Evolutionary conservation across 2,797 vertebrate genomes (phyloP).

Genomic region (Chaenodraco wilsoni): DNA sequence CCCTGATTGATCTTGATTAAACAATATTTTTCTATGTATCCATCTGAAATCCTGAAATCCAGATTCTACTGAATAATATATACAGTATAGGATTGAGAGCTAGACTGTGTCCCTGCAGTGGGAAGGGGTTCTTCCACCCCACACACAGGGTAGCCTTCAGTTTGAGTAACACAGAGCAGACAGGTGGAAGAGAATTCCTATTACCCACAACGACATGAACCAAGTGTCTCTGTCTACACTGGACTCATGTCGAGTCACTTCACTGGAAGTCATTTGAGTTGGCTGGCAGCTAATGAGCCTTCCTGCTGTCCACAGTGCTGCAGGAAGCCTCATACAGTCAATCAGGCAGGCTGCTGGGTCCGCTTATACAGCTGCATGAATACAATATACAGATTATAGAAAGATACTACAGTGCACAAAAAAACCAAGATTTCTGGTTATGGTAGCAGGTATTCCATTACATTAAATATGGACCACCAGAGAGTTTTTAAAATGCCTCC

Average conservation of each 20-base stretch:
- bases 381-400: slow-evolving; percentile 2
- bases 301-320: slow-evolving; percentile 43
- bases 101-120: background rate
- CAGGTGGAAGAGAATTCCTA: slow-evolving; percentile 61
- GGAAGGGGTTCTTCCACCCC: background rate
- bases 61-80: background rate
- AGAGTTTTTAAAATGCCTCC: background rate
- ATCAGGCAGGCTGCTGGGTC: slow-evolving; percentile 7
- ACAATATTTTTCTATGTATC: background rate
- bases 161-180: slow-evolving; percentile 53
- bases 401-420: background rate
- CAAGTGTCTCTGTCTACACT: slow-evolving; percentile 34
- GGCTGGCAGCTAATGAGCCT: slow-evolving; percentile 60
- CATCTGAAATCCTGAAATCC: background rate
- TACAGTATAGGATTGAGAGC: background rate
- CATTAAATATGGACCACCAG: background rate
- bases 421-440: background rate
- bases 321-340: slow-evolving; percentile 15
- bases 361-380: slow-evolving; percentile 5
- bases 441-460: background rate
- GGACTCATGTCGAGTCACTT: slow-evolving; percentile 51
- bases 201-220: slow-evolving; percentile 46
- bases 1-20: background rate
- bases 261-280: slow-evolving; percentile 49
- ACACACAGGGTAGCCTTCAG: slow-evolving; percentile 45